Evolutionary conservation across 2,888 invertebrate genomes (phyloP), one percentile per base, ranked within the genome.

Genomic region (Eledona agricola): DNA sequence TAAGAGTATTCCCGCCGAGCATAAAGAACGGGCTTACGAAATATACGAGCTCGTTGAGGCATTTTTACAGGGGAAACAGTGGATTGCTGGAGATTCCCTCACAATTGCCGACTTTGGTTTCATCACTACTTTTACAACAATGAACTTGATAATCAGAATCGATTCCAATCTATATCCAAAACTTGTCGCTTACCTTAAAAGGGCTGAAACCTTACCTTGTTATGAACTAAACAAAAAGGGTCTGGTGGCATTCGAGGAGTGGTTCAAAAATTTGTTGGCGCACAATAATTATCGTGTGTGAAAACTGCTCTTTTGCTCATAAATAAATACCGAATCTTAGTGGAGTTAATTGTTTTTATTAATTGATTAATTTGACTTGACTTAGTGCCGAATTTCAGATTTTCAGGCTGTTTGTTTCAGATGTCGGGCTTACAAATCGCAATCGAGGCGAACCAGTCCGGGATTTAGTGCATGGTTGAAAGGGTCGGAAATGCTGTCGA

Each of bases 41-140:
- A 13, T 38, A 1, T 25, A 38, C 38, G 25, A 9, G 5, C 23
- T 38, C 15, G 1, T 38, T 10, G 38, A 38, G 15, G 25, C 23
- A 4, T 81, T 79, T 54, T 72, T 84, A 0, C 70, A 70, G 3
- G 73, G 70, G 2, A 72, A 75, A 1, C 72, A 54, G 10, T 65
- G 59, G 52, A 57, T 59, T 0, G 62, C 64, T 15, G 68, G 68
- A 7, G 51, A 64, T 15, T 37, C 54, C 5, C 23, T 65, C 2
- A 65, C 67, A n/a, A 57, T 68, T 11, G 68, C 67, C 3, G 68
- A 69, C 46, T 62, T 62, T 31, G 56, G 62, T 53, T 31, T 66
- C 1, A 47, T 60, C 1, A 50, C 64, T 2, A 61, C 65, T 2
- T 16, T 65, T 2, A 63, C 57, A 4, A 32, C 58, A 1, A 49